These are phyloP conservation scores for Colossoma macropomum DNA, from an alignment of 2,113 vertebrate genomes.

Conservation along the genomic window DNA sequence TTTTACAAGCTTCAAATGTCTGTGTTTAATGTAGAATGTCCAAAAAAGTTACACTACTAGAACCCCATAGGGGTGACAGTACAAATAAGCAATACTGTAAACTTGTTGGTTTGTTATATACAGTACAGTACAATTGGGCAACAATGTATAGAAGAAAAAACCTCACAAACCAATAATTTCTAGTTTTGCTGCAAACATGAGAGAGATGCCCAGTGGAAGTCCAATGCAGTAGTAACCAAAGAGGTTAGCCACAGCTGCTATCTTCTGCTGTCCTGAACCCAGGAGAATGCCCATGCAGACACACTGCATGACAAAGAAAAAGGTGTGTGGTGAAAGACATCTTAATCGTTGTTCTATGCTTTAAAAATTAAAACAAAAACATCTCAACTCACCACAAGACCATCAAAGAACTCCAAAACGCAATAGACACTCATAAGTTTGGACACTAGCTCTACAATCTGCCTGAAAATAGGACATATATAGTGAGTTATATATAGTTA, in stretches of 20 bases:
- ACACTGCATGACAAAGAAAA: constrained; percentile 66
- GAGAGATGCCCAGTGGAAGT: constrained; percentile 73
- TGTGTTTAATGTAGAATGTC: too few relatives aligned
- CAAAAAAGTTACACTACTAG: too few relatives aligned
- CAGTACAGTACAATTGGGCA: neutral
- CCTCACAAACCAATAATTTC: constrained; percentile 78
- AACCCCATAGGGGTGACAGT: too few relatives aligned
- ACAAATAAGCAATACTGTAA: too few relatives aligned
- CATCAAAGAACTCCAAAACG: constrained; percentile 73
- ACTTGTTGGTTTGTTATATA: too few relatives aligned
- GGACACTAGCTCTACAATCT: constrained; percentile 68
- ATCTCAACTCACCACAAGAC: constrained; percentile 69
- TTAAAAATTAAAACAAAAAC: neutral
- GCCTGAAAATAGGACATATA: constrained; percentile 59
- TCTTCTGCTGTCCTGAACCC: constrained; percentile 85
- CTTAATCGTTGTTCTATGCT: neutral
- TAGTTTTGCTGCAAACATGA: constrained; percentile 82
- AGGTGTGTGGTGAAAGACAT: neutral
- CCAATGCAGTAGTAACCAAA: constrained; percentile 81
- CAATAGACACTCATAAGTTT: constrained; percentile 68
- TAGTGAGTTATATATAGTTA: neutral
- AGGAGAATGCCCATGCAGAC: constrained; percentile 79
- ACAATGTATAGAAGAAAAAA: too few relatives aligned
- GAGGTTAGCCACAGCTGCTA: constrained; percentile 82
- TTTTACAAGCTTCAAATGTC: too few relatives aligned